Conservation (phyloP, 1,140 invertebrate species). For the Holotrichia oblita region DNA sequence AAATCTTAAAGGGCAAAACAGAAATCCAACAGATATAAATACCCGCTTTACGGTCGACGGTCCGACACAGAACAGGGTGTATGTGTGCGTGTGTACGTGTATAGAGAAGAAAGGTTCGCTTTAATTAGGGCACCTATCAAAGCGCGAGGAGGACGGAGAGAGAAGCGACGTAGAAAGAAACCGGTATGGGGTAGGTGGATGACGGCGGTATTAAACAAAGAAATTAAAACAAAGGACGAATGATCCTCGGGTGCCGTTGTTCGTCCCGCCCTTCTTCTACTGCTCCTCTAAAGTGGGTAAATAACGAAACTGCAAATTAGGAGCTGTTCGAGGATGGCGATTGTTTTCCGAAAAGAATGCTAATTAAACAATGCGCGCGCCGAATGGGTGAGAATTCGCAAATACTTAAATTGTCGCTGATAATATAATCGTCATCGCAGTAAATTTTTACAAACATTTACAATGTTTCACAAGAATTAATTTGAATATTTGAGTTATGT, state of each 20-base stretch:
- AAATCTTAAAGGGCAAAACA: constrained; percentile 16
- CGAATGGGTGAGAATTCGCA: background rate
- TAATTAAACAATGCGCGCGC: constrained; percentile 9
- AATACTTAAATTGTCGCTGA: no score
- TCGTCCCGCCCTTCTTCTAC: background rate
- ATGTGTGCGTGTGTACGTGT: background rate
- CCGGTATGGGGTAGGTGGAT: background rate
- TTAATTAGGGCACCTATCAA: constrained; percentile 16
- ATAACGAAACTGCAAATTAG: constrained; percentile 20
- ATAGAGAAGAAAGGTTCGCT: constrained; percentile 8
- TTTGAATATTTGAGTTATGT: no score
- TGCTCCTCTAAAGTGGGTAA: background rate
- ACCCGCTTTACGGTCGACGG: constrained; percentile 9
- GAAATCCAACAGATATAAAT: constrained; percentile 21
- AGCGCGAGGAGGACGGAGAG: background rate
- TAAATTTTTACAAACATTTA: no score
- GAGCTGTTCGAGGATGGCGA: constrained; percentile 3
- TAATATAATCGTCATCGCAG: no score
- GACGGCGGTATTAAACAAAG: constrained; percentile 19
- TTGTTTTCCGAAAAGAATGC: constrained; percentile 1
- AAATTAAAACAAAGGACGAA: constrained; percentile 17
- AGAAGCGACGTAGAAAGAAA: background rate
- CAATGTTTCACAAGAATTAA: no score
- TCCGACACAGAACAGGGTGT: constrained; percentile 3
- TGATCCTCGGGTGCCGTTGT: background rate